phyloP scores from a whole-genome alignment of 2,113 vertebrate genomes.

The Benitochromis conjunctus region DNA sequence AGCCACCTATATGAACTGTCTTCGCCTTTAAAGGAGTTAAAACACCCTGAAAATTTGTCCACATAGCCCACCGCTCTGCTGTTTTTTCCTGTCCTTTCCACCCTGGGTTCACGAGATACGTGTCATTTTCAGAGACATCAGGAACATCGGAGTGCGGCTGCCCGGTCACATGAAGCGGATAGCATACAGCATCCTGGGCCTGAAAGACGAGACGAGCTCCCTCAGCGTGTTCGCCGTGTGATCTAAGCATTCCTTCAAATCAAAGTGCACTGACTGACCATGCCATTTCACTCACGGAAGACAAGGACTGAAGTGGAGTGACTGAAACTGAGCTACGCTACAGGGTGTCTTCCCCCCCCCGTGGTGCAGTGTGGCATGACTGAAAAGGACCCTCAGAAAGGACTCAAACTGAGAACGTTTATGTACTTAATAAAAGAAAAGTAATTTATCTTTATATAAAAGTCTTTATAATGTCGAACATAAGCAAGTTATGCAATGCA shows the following conservation, averaged over 20 bases:
- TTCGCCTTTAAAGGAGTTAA: not conserved
- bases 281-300: constrained; percentile 46
- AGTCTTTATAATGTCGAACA: constrained; percentile 24
- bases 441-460: constrained; percentile 51
- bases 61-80: not conserved
- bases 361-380: constrained; percentile 15
- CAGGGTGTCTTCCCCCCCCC: not conserved
- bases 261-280: constrained; percentile 59
- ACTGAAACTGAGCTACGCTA: not conserved
- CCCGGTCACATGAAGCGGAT: constrained; percentile 95
- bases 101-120: not conserved
- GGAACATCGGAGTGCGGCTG: constrained; percentile 86
- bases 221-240: constrained; percentile 80
- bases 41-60: not conserved
- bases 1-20: not conserved
- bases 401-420: constrained; percentile 53
- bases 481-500: constrained; percentile 12
- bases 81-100: not conserved
- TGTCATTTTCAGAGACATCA: constrained; percentile 80
- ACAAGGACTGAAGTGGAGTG: constrained; percentile 9
- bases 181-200: constrained; percentile 88
- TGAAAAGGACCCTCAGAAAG: constrained; percentile 50
- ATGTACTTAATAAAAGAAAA: constrained; percentile 55
- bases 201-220: constrained; percentile 83
- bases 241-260: constrained; percentile 53